Percentiles rank a stretch among this genome's conserved stretches.
Conservation (phyloP, 1,140 invertebrate genomes). For the Mamestra configurata region DNA sequence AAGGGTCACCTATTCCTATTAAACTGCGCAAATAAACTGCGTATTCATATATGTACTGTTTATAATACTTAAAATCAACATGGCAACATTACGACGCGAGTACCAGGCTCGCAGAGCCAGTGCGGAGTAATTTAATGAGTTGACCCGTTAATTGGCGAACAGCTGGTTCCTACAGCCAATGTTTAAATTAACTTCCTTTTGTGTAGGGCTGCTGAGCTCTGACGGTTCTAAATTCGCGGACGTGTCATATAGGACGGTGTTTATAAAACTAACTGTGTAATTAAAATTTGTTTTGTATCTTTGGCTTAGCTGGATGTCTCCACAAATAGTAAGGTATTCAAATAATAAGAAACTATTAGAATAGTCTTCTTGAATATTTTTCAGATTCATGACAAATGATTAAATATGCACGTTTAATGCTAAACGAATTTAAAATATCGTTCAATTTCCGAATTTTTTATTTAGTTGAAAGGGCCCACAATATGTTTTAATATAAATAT, state of each 20-base stretch:
- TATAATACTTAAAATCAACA: slow-evolving; percentile 51
- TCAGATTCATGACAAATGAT: too few species aligned
- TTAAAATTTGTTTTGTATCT: neutral
- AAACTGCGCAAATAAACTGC: neutral
- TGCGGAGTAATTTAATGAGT: slow-evolving; percentile 75
- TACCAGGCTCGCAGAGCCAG: slow-evolving; percentile 57
- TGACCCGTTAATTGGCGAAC: slow-evolving; percentile 76
- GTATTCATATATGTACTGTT: slow-evolving; percentile 13
- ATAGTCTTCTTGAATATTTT: too few species aligned
- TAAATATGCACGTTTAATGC: too few species aligned
- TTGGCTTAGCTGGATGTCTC: neutral
- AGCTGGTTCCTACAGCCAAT: slow-evolving; percentile 71
- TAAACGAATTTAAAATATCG: too few species aligned
- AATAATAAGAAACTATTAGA: too few species aligned
- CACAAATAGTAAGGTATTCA: too few species aligned
- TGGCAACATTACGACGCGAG: slow-evolving; percentile 17
- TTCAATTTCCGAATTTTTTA: too few species aligned
- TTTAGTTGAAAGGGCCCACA: too few species aligned
- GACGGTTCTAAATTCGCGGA: neutral
- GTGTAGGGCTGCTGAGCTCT: slow-evolving; percentile 36
- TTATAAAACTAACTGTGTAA: neutral
- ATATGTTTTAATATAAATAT: too few species aligned
- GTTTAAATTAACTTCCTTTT: slow-evolving; percentile 73
- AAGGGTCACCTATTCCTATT: neutral
- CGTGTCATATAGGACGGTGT: neutral